These are phyloP conservation scores for Halcyon smyrnensis DNA, from an alignment of 2,797 vertebrate species.

Conservation along the genomic window DNA sequence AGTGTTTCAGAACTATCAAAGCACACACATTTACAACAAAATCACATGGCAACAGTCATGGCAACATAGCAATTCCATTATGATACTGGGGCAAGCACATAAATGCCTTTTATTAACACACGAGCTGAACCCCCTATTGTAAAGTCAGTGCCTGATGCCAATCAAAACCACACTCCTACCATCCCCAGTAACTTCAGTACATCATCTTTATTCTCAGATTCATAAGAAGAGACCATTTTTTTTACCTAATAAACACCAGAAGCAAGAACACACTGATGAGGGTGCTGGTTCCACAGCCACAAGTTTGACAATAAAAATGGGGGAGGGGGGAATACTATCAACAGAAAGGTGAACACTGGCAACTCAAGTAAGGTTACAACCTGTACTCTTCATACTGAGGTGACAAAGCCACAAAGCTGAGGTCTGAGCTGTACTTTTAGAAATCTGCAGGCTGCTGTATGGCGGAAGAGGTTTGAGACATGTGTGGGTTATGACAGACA, in stretches of 20 bases:
- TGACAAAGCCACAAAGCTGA: background rate
- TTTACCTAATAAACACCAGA: background rate
- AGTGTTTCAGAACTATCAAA: background rate
- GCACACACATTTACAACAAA: background rate
- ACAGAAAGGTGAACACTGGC: background rate
- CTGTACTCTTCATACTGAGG: accelerated
- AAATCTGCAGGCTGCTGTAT: background rate
- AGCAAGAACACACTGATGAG: background rate
- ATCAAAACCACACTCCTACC: background rate
- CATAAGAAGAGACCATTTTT: background rate
- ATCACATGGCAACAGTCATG: background rate
- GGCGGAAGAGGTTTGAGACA: background rate
- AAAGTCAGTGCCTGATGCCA: background rate
- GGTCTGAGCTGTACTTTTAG: background rate
- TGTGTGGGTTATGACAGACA: background rate
- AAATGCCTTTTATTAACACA: background rate
- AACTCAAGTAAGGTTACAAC: background rate
- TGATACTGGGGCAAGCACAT: background rate
- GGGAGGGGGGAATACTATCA: accelerated
- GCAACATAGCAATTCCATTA: background rate
- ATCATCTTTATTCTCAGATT: background rate
- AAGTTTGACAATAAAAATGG: background rate
- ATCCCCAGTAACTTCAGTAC: background rate
- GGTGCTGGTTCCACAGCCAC: background rate
- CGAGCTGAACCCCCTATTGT: background rate